Evolutionary conservation across 2,113 vertebrate species (phyloP).

Genomic region (Proteles cristata): DNA sequence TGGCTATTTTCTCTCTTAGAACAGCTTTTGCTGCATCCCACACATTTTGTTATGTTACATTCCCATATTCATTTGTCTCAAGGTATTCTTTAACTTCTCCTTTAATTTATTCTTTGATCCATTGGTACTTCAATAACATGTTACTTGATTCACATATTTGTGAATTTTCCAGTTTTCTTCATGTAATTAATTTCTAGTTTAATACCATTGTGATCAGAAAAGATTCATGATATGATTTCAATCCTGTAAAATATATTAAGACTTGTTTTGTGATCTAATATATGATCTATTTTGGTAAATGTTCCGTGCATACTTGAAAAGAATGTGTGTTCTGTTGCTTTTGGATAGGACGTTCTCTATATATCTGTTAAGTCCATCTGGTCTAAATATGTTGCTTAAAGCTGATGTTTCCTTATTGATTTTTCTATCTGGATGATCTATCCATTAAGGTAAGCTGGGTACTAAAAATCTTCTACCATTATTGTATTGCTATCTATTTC

Average conservation of each 20-base stretch:
- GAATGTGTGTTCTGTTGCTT: background rate
- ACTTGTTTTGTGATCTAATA: background rate
- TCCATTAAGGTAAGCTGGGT: background rate
- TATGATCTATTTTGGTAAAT: background rate
- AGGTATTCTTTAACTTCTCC: background rate
- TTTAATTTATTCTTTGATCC: background rate
- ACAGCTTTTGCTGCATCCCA: background rate
- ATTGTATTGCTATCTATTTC: background rate
- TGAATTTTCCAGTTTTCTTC: background rate
- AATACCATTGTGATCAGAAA: background rate
- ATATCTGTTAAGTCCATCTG: background rate
- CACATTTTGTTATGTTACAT: background rate
- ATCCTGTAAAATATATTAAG: background rate
- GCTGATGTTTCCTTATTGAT: background rate
- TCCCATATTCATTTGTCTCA: background rate
- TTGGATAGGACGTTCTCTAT: background rate
- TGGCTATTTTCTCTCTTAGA: background rate
- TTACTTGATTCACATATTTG: background rate
- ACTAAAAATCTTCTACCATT: background rate
- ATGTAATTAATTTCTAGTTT: background rate
- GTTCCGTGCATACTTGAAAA: background rate
- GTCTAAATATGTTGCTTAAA: background rate
- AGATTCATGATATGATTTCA: background rate
- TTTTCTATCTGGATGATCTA: background rate
- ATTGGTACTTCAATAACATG: background rate